Conservation (phyloP, 2,797 vertebrate genomes). For the Malacoctenus gilli region DNA sequence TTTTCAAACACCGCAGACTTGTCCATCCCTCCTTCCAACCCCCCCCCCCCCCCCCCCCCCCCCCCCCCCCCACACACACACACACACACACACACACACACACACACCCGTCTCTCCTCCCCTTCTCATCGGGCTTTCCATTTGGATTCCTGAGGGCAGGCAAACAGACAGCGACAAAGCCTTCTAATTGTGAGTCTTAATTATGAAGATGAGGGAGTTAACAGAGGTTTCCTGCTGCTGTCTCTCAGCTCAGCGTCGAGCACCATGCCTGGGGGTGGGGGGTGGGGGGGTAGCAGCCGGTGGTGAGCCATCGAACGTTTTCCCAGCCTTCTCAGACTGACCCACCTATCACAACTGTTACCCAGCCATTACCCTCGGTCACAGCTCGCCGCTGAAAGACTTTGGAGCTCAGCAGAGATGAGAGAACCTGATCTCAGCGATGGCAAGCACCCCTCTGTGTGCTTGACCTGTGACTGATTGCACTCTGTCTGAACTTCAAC, state of each 20-base stretch:
- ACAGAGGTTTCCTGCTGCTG: conserved; percentile 42
- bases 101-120: background rate
- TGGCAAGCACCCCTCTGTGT: background rate
- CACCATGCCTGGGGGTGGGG: conserved; percentile 13
- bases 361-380: conserved; percentile 18
- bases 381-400: conserved; percentile 3
- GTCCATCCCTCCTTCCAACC: conserved; percentile 22
- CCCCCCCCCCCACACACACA: too few relatives aligned
- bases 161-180: conserved; percentile 26
- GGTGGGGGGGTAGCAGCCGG: conserved; percentile 30
- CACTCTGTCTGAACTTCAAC: background rate
- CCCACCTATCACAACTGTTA: conserved; percentile 21
- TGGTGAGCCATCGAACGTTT: background rate
- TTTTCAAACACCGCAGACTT: conserved; percentile 20
- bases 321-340: conserved; percentile 14
- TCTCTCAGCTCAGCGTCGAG: conserved; percentile 30
- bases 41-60: background rate
- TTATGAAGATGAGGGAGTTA: conserved; percentile 53
- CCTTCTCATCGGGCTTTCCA: conserved; percentile 5
- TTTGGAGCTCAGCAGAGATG: conserved; percentile 15
- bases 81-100: too few relatives aligned
- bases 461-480: conserved; percentile 19
- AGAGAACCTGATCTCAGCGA: conserved; percentile 11
- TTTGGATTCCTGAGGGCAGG: conserved; percentile 26
- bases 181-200: conserved; percentile 55